These are phyloP conservation scores for Prosopocoilus inquinatus DNA, from an alignment of 2,888 invertebrate species.

Conservation along the genomic window DNA sequence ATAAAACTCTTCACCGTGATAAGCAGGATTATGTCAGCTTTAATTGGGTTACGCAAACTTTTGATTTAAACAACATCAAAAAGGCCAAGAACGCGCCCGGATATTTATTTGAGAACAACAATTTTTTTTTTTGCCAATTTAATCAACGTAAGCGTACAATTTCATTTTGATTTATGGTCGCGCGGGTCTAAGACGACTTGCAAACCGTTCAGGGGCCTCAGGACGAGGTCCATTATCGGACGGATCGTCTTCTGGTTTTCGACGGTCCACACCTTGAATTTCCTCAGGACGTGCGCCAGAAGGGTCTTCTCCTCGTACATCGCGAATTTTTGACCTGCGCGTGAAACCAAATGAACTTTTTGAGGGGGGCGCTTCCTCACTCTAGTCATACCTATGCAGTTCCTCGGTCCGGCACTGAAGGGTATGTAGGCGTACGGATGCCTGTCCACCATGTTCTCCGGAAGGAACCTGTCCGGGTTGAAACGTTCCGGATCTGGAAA, in stretches of 20 bases:
- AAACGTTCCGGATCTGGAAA: slow-evolving; percentile 39
- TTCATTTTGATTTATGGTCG: too few relatives aligned
- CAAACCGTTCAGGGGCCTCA: not conserved
- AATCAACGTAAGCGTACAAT: too few relatives aligned
- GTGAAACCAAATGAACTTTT: not conserved
- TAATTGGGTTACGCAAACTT: too few relatives aligned
- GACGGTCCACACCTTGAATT: not conserved
- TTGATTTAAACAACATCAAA: too few relatives aligned
- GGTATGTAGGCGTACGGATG: slow-evolving; percentile 40
- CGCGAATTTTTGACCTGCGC: not conserved
- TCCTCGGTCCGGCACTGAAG: slow-evolving; percentile 41
- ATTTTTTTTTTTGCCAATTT: too few relatives aligned
- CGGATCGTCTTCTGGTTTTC: not conserved
- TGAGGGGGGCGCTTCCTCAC: not conserved
- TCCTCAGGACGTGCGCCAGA: not conserved
- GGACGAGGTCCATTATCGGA: not conserved
- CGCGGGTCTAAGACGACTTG: not conserved
- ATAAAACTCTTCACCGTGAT: too few relatives aligned
- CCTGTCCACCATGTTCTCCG: slow-evolving; percentile 33
- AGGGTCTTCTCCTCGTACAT: not conserved
- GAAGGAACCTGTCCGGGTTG: slow-evolving; percentile 39
- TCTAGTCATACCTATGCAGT: slow-evolving; percentile 41
- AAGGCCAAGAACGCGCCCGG: too few relatives aligned
- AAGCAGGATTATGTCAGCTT: too few relatives aligned
- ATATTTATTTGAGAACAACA: too few relatives aligned